Base-by-base conservation (phyloP, 2,113 vertebrate genomes). In the Burhinus bistriatus region DNA sequence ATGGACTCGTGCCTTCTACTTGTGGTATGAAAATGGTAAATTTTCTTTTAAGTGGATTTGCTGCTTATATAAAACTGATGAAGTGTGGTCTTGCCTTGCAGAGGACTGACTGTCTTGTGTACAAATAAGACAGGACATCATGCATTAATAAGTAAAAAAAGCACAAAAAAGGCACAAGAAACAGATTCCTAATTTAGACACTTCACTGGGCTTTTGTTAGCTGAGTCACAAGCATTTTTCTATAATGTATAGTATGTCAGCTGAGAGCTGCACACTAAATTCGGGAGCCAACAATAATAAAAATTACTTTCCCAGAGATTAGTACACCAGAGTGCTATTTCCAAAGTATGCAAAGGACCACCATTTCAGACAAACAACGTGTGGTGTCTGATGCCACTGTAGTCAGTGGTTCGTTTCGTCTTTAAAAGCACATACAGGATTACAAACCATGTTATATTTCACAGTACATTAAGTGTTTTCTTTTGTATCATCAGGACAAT, bases 191-290 rank as follows among this genome's bases (percentile, higher is more conserved):
- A 87, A 81, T 82, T 95, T 93, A 90, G 83, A 52, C 10, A 27
- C 47, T 94, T 91, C 40, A n/a, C 1, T 69, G 66, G 34, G 27
- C 34, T 94, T 85, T 95, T 95, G 57, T 77, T 83, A 89, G 89
- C 89, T 91, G 93, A 97, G 84, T 95, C 96, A 97, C 58, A 89
- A 87, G 61, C 70, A 87, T 87, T 95, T 36, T 95, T 91, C 58
- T 84, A 6, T 85, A 94, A 89, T 5, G 20, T 55, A 54, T 27
- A 91, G 54, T 45, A 76, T 69, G 58, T 90, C 93, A 97, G 87
- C 81, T 77, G 87, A 95, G 81, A 85, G 42, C 66, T 79, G 52
- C 44, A 69, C 1, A 4, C 58, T 87, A 64, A 84, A 87, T 27
- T 51, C 9, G 2, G 69, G 40, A 89, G 89, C 87, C 95, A 96